phyloP scores from a whole-genome alignment of 2,113 vertebrate species.

The Oreochromis niloticus region DNA sequence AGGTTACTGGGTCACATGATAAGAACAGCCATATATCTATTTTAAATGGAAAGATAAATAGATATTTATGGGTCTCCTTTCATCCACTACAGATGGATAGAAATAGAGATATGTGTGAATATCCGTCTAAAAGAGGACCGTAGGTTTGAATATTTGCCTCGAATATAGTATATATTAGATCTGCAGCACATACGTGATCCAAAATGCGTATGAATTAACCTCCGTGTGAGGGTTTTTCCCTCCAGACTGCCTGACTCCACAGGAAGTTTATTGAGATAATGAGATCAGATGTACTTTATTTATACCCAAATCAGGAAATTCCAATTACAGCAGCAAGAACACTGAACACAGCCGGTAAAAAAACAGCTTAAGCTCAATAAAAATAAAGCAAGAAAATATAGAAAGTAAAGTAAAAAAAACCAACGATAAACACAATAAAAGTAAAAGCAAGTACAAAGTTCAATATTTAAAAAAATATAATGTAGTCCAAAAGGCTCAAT shows the following conservation, averaged over 20 bases:
- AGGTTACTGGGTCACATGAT: not conserved
- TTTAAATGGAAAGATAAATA: not conserved
- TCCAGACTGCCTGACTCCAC: not conserved
- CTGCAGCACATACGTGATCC: not conserved
- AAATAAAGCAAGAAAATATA: fast-evolving
- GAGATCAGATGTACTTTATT: not conserved
- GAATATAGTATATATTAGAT: not conserved
- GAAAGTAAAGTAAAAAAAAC: too few relatives aligned
- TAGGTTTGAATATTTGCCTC: not conserved
- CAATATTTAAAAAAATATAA: not conserved
- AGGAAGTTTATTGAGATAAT: not conserved
- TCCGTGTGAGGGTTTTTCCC: not conserved
- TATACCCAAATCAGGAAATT: not conserved
- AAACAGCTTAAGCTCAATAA: not conserved
- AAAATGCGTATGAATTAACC: not conserved
- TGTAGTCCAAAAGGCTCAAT: not conserved
- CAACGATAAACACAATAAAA: fast-evolving
- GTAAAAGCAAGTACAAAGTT: not conserved
- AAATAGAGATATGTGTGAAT: not conserved
- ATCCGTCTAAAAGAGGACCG: not conserved
- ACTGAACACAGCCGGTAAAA: too few relatives aligned
- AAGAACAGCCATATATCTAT: not conserved
- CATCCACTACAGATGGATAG: not conserved
- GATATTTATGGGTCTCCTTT: not conserved
- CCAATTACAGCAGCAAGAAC: not conserved